Evolutionary conservation across 1,140 invertebrate species (phyloP), one percentile per base, ranked within the genome.

Genomic region (Harpegnathos saltator): DNA sequence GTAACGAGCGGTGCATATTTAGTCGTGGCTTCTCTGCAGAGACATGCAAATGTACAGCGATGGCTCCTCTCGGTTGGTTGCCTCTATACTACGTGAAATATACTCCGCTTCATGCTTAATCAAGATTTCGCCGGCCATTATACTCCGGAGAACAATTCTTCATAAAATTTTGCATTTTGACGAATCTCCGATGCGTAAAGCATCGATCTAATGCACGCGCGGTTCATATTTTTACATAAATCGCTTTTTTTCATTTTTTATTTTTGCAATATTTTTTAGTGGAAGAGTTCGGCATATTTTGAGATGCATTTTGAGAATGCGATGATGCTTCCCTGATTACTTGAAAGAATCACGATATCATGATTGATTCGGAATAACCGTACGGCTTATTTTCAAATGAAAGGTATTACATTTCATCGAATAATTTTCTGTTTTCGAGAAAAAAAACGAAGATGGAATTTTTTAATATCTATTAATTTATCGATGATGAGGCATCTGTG

Each of bases 1-100:
- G 68, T 86, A 86, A 86, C 84, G 84, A 86, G 82, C 84, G 62
- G 84, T 77, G 84, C 84, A 86, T 86, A 86, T 86, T 86, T 86
- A 86, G 84, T 65, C 82, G 68, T 59, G 74, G 82, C 82, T 80
- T 84, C 84, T 85, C 84, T 86, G 74, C 82, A 86, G 84, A 84
- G 84, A 84, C 82, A 86, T 86, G 84, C 84, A 86, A 86, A 86
- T 86, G 82, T 84, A 84, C 82, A 83, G 58, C 83, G 84, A 84
- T 86, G 82, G 82, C 84, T 86, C 74, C 84, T 86, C 82, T 84
- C 73, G 84, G 38, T 80, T 86, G 66, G 73, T 65, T 84, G 83
- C 82, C 84, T 73, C 50, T 66, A 66, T 71, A 65, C 59, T 65
- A 62, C 54, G 73, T 86, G 71, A 86, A 86, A 86, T 86, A 86